Evolutionary conservation across 2,888 invertebrate genomes (phyloP), one percentile per base, ranked within the genome.

Genomic region (Epinotia demarniana): DNA sequence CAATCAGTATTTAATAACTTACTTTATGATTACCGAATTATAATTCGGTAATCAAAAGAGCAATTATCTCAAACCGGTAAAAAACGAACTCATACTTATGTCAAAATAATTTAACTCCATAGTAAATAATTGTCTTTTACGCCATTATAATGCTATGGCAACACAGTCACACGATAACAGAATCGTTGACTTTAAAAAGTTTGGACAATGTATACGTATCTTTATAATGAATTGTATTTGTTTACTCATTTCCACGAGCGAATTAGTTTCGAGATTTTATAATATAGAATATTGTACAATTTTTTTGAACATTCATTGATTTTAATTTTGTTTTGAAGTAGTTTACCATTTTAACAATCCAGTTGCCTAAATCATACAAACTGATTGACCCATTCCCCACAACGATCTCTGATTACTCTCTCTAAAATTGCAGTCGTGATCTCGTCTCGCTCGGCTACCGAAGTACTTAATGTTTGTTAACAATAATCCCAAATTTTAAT

Each of bases 401-500:
- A 49, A 49, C 13, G 8, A 46, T 27, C 12, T 64, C 49, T 43
- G 53, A 57, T 57, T 55, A 68, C 39, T 16, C 8, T 6, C 19
- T 16, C 19, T 18, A 12, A 68, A 58, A 69, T 46, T 43, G 27
- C 68, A 23, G 57, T 16, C 46, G 43, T 46, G 23, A 68, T 3
- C 61, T 53, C 43, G 58, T 69, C 46, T 60, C 58, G 6, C 27
- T 39, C 43, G 39, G 46, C 19, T 43, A 9, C 19, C 23, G 16
- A 62, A 23, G 49, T 55, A 67, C 49, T 58, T 61, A 68, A 68
- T 61, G 61, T 69, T 69, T 61, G n/a, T 53, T 39, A 75, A 64
- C 74, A 70, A 75, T 75, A 75, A 71, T 75, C 70, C 70, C 60
- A 75, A 73, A 75, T 66, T 72, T 67, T 75, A 72, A 67, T 72